These are phyloP conservation scores for Palythoa grandis DNA, from an alignment of 92 coral and sea anemone genomes.

Conservation along the genomic window DNA sequence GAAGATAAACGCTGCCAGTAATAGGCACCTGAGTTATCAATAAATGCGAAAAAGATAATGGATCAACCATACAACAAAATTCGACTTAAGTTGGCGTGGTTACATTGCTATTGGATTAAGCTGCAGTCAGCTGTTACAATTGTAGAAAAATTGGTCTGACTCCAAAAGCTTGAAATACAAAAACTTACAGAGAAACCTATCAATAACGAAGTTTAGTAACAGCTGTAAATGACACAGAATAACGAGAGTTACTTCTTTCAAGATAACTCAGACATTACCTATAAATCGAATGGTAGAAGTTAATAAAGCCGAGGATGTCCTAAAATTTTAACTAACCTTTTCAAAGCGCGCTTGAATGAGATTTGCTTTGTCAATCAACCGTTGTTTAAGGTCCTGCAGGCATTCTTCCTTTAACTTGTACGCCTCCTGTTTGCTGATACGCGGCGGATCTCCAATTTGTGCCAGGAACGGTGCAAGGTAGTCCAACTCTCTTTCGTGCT, in stretches of 20 bases:
- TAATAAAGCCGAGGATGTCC: neutral
- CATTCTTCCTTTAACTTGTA: constrained; percentile 98
- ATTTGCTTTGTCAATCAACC: constrained; percentile 96
- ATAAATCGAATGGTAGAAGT: too few relatives aligned
- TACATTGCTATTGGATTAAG: too few relatives aligned
- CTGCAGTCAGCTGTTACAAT: too few relatives aligned
- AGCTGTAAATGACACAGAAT: neutral
- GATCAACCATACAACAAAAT: too few relatives aligned
- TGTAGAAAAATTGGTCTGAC: too few relatives aligned
- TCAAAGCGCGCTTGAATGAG: constrained; percentile 98
- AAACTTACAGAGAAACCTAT: neutral
- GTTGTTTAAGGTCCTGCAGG: constrained; percentile 94
- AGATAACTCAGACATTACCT: neutral
- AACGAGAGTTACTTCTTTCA: neutral
- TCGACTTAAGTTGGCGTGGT: too few relatives aligned
- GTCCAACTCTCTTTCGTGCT: constrained; percentile 95
- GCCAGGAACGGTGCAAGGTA: constrained; percentile 99
- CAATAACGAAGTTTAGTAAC: neutral
- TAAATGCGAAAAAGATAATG: too few relatives aligned
- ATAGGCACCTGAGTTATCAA: too few relatives aligned
- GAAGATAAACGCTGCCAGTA: too few relatives aligned
- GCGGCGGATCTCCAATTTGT: constrained; percentile 97
- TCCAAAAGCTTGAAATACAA: too few relatives aligned
- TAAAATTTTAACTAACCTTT: constrained; percentile 63
- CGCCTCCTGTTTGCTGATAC: constrained; percentile 83